Base-by-base conservation (phyloP, 2,797 vertebrate species). In the Champsocephalus gunnari region DNA sequence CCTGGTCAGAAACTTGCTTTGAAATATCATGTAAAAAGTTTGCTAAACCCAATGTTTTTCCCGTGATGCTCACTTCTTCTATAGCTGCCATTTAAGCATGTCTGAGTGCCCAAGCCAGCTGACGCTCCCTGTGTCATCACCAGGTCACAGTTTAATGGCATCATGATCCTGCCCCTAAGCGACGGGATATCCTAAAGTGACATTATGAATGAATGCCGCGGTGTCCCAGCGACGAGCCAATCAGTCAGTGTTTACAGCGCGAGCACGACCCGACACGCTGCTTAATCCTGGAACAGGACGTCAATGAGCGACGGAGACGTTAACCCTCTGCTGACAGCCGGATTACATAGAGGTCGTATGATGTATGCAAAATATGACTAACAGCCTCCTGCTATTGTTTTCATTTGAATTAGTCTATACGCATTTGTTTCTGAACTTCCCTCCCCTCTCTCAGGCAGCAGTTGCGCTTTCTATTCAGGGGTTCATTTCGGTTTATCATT, bases 211-310 rank as follows among this genome's bases (percentile, higher is more conserved):
- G 64, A 77, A 65, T 50, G 66, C 21, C 73, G n/a, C 16, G 1
- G 79, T n/a, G 58, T 66, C 80, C 85, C 66, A 21, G 76, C 68
- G 66, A 50, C 79, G 76, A 57, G 73, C 76, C 83, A 66, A 47
- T 54, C 68, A 43, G 72, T 21, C 71, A 44, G 32, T 77, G 55
- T 73, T 84, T 77, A 78, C 79, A 51, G 45, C 6, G 41, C 55
- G 49, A 51, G 54, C 72, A 28, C 45, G 68, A 50, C 73, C 73
- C 16, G 58, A 41, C 12, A 2, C 5, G 0, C 54, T 0, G 38
- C 38, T 65, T 90, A 90, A 93, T 92, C 92, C 85, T 43, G 38
- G 47, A 53, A 53, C n/a, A 71, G 80, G 80, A 88, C 73, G 58
- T 90, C 83, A 88, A 62, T 21, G 38, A 47, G 17, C 70, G 24